Base-by-base conservation (phyloP, 2,797 vertebrate genomes). In the Somateria mollissima region DNA sequence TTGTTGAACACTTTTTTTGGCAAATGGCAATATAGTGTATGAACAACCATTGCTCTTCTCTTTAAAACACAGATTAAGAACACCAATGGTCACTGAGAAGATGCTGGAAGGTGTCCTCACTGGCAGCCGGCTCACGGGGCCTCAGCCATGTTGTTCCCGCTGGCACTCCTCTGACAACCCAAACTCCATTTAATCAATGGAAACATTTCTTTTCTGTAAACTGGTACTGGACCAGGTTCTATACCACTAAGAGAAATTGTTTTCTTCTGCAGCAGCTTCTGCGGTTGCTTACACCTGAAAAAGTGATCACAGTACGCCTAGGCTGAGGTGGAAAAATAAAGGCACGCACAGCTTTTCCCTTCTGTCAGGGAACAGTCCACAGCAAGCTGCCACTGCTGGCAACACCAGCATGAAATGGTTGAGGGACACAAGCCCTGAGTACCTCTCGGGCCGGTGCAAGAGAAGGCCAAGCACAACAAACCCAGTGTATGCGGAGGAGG, bases 391-490 rank as follows among this genome's bases (percentile, higher is more conserved):
- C 47, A 72, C 21, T 24, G 39, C 22, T 2, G 2, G 79, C 28
- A 62, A 9, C 32, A 51, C 51, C 5, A 7, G 60, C n/a, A 62
- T 0, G 3, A 47, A 77, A 39, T 3, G 11, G 18, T 32, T 24
- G 30, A 60, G 18, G 75, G 43, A 58, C 1, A 1, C 16, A 14
- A 61, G 41, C 39, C 18, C 37, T 66, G 39, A 6, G 4, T 7
- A 14, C 27, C 27, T 37, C 66, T 51, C 6, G 1, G 20, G 30
- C 14, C 13, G 17, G 4, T 15, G 10, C 8, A 21, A 49, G 64
- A 85, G 67, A 70, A 12, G 7, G 92, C 93, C 90, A 96, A 95
- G 43, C 24, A 90, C 92, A 96, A 95, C 65, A 95, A 66, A 16
- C 32, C 2, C 36, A 0, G 4, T 16, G 8, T 20, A 22, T 5